A percentile compares a stretch with the other conserved stretches of the same genome.
These are phyloP conservation scores for Monopterus albus DNA, from an alignment of 2,113 vertebrate species.

Conservation along the genomic window DNA sequence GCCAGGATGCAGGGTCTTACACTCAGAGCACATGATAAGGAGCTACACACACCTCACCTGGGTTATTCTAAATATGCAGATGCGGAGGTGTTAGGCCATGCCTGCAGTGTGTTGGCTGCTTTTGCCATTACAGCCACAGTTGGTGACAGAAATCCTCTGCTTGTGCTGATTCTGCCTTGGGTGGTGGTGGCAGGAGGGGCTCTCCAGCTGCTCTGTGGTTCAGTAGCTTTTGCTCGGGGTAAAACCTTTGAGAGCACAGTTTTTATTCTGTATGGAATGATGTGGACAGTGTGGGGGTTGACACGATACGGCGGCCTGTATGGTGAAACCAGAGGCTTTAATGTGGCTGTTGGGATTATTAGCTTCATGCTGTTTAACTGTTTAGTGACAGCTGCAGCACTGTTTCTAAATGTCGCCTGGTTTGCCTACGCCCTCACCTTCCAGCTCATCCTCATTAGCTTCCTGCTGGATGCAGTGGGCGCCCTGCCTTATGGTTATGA, in stretches of 20 bases:
- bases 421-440: conserved; percentile 85
- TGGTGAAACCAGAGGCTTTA: conserved; percentile 81
- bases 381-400: conserved; percentile 82
- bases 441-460: conserved; percentile 87
- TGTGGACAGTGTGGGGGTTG: conserved; percentile 91
- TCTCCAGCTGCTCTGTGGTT: conserved; percentile 83
- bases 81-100: conserved; percentile 85
- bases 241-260: conserved; percentile 90
- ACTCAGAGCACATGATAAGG: conserved; percentile 79
- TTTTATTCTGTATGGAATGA: conserved; percentile 86
- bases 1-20: conserved; percentile 65
- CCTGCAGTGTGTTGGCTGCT: conserved; percentile 84
- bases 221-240: conserved; percentile 86
- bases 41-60: conserved; percentile 81
- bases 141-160: conserved; percentile 72
- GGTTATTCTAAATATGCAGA: conserved; percentile 90
- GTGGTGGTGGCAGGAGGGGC: conserved; percentile 86
- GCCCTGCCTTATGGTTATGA: conserved; percentile 85
- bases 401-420: conserved; percentile 86
- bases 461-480: conserved; percentile 85
- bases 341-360: conserved; percentile 82
- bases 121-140: conserved; percentile 83
- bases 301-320: conserved; percentile 83
- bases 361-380: conserved; percentile 88
- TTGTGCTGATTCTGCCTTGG: conserved; percentile 86